Base-by-base conservation (phyloP, 2,113 vertebrate species). In the Galemys pyrenaicus region DNA sequence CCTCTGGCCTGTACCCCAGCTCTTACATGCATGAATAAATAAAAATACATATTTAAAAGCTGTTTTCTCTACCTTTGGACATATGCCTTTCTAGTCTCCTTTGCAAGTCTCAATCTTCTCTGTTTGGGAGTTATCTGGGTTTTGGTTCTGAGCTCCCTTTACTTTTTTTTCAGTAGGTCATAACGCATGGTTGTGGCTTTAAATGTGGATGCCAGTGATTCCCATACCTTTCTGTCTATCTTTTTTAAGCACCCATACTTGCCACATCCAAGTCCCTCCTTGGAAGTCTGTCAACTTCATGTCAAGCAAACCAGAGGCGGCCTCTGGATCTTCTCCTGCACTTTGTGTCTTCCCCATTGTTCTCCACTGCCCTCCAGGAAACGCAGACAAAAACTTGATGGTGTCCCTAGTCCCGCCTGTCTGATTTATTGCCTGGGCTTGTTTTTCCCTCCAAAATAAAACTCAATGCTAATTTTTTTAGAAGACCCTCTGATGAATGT, bases 321-420 rank as follows among this genome's bases (percentile, higher is more conserved):
- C 13, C 68, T 80, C 78, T 41, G 37, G 49, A 39, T 62, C 39
- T 7, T 35, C 41, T 62, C 26, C 35, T 87, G 3, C n/a, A 12
- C 0, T 2, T 37, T 15, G 10, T 73, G 46, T 74, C 16, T 54
- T 56, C 49, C 15, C 28, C 41, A 0, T 54, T 19, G 19, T 41
- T 19, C 16, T 73, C 68, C 24, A 41, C 60, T 32, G 19, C 26
- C n/a, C 54, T 86, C 16, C 51, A 37, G 58, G 80, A 83, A 78
- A 49, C 10, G 4, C 11, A 37, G 11, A 6, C 39, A 26, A 44
- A 75, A 80, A 79, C 22, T 51, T 37, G 70, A 32, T 17, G 12
- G 8, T 7, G 35, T 24, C n/a, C 64, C n/a, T 64, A 3, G 5
- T 16, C 11, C 8, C 0, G 8, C 16, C 9, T 8, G 8, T 4